Conservation (phyloP, 2,797 vertebrate genomes). For the Karalla daura region DNA sequence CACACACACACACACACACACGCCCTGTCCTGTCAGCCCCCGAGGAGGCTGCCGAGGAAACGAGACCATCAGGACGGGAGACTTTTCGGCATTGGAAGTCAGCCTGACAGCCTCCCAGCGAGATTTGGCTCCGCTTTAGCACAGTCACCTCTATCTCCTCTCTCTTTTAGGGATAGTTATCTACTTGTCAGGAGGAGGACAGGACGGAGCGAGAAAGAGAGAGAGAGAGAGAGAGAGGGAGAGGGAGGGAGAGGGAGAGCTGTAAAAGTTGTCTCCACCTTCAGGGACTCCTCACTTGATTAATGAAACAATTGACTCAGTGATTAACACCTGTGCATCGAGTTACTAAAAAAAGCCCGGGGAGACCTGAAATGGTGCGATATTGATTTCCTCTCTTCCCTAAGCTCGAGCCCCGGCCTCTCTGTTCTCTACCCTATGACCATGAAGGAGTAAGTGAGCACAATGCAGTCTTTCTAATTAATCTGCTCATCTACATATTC, state of each 20-base stretch:
- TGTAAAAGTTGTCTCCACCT: conserved; percentile 67
- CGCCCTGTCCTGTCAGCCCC: conserved; percentile 31
- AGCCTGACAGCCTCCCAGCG: conserved; percentile 65
- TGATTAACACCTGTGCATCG: conserved; percentile 81
- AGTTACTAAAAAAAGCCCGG: conserved; percentile 76
- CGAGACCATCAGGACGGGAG: conserved; percentile 52
- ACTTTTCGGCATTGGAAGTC: conserved; percentile 46
- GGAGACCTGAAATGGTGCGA: conserved; percentile 66
- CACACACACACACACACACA: too few species aligned
- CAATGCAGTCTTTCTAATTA: conserved; percentile 58
- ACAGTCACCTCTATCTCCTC: conserved; percentile 76
- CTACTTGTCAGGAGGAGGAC: conserved; percentile 69
- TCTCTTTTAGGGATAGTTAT: conserved; percentile 70
- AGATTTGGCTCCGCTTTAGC: conserved; percentile 64
- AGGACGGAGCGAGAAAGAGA: conserved; percentile 16
- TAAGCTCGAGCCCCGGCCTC: conserved; percentile 33
- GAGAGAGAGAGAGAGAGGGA: conserved; percentile 9
- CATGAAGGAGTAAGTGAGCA: conserved; percentile 44
- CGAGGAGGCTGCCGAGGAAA: conserved; percentile 49
- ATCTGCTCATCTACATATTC: conserved; percentile 64
- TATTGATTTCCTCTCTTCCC: conserved; percentile 75
- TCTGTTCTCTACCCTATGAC: conserved; percentile 41
- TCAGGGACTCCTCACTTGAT: conserved; percentile 77
- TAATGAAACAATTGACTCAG: conserved; percentile 83
- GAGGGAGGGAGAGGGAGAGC: conserved; percentile 20